Base-by-base conservation (phyloP, 2,888 invertebrate species). In the Hartigia nigra region DNA sequence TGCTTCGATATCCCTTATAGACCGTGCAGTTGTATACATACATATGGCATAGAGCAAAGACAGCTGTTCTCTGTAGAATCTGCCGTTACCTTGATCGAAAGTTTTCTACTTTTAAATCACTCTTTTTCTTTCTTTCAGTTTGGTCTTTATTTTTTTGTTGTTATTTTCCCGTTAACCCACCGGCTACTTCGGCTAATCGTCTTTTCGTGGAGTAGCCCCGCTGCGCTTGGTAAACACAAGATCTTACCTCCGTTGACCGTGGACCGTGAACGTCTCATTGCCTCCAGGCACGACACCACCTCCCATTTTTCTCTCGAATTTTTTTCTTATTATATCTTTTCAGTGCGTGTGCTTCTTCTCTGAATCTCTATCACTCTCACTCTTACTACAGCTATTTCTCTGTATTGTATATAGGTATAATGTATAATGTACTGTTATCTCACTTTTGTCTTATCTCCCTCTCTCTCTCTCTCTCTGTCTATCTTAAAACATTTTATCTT, bases 221-320 rank as follows among this genome's bases (percentile, higher is more conserved):
- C 72, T 70, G 76, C 75, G 75, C 70, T 76, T 39, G 70, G 76
- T 81, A 81, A 81, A 79, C 77, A 76, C 76, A 77, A 75, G 76
- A 77, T 81, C 34, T 78, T 77, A 72, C 72, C 72, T 31, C 31
- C 72, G 31, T 72, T 31, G 32, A 34, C 72, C 31, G 72, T 34
- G 31, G 72, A 72, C 72, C 72, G 72, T 31, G 72, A 72, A 72
- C 34, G 76, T 69, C 78, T 74, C 70, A 32, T 77, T 77, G 76
- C 82, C 81, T 55, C 70, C 32, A 79, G 82, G 78, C 79, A 75
- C 77, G 78, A 77, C 79, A 79, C 78, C 77, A 76, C 79, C 75
- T 72, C 77, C 75, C 72, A 76, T 34, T 72, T 34, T 77, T n/a
- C 69, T 76, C 76, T 11, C 5, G n/a, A 35, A 76, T 70, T 36